Evolutionary conservation across 2,888 invertebrate species (phyloP), one percentile per base, ranked within the genome.

Genomic region (Athalia circularis): DNA sequence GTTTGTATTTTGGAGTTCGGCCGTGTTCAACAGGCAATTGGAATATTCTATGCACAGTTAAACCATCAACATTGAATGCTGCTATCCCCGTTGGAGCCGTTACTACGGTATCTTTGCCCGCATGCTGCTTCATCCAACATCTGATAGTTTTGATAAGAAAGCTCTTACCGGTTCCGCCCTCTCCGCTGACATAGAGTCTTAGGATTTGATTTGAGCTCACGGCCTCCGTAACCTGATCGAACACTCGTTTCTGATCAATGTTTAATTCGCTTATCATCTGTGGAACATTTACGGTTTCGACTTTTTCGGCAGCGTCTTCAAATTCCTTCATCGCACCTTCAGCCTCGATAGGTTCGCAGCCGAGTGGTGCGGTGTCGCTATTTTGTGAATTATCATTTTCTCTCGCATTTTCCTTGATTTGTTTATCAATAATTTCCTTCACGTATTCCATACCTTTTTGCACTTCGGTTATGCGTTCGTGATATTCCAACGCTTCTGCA

Each of bases 1-100:
- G 78, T 50, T 59, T 81, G 80, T 84, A 85, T 65, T 85, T 83
- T 0, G 84, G 81, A 5, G 84, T 83, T 52, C 82, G 65, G 29
- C 83, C 83, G 77, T 87, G 85, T 76, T 88, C 85, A 64, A 82
- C 82, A 3, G 84, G 87, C 78, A 88, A 81, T 72, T 87, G 85
- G 67, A 85, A 77, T 61, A 83, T 70, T 68, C 83, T 82, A 72
- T 86, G 84, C 54, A 85, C 79, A 72, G 85, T 86, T 65, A 87
- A 80, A 65, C 85, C 85, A 67, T 85, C 82, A 9, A 87, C 82
- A 80, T 86, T 85, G 65, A 84, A 85, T 59, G 86, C 85, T 47
- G 85, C 85, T 50, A 87, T 85, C 62, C 86, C 87, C 61, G 87
- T 87, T 8, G 85, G 85, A 2, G 85, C 87, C 7, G 82, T 82